Base-by-base conservation (phyloP, 2,797 vertebrate genomes). In the Hoplostethus mediterraneus region DNA sequence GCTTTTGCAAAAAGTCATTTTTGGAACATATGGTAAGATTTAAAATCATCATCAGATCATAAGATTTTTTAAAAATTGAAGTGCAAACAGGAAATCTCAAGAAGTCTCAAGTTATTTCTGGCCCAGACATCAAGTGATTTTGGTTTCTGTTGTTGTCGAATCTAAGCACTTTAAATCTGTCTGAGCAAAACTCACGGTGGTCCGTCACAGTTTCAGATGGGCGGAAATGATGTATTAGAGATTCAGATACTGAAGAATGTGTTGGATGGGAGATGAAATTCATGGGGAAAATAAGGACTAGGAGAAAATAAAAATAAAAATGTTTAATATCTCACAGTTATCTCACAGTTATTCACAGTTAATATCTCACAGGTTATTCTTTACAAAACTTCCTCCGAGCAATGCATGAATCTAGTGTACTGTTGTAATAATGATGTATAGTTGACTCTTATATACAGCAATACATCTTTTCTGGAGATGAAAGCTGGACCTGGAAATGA, bases 1-100 rank as follows among this genome's bases (percentile, higher is more conserved):
- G 75, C 83, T 69, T 85, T 85, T 60, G 60, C 70, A 53, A 83
- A 77, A 87, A 86, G 71, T 75, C 36, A 68, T 77, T 86, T 89
- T 85, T 81, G 79, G 66, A 81, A 80, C 85, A 89, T 88, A 64
- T 87, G 87, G 85, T 83, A 81, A 77, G 79, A 84, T 84, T 90
- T 89, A 86, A 67, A 81, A 77, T 66, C 28, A 28, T 28, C 28
- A 28, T 73, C 77, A 73, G 73, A 83, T 79, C 72, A 81, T 79
- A 74, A 63, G 67, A 78, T 58, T 30, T 44, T 87, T 73, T 42
- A 33, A 84, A 48, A 86, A 75, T 73, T 59, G 17, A 71, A 80
- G 63, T 33, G 63, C 73, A 79, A 87, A 81, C 70, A 83, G 85
- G 76, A 90, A 86, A 82, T 71, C 42, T 64, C 75, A n/a, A n/a